phyloP scores from a whole-genome alignment of 2,888 invertebrate species.

The Chrysolina oricalcia region DNA sequence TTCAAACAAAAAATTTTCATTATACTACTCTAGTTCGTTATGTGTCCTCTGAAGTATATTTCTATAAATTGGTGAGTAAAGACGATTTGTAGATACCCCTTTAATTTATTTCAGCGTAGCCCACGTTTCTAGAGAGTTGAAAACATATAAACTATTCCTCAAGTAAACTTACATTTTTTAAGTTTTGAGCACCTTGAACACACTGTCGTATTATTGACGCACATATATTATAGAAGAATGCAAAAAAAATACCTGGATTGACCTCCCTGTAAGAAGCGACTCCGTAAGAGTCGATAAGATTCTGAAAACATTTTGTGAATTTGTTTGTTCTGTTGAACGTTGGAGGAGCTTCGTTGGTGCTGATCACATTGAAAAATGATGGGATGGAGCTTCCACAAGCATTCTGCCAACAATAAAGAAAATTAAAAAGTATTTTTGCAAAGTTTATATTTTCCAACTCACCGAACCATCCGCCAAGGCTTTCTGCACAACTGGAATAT shows the following conservation, averaged over 20 bases:
- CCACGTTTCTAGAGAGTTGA: no score
- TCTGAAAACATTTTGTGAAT: constrained; percentile 84
- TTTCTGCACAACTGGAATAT: constrained; percentile 82
- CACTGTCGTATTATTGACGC: no score
- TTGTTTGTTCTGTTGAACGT: constrained; percentile 84
- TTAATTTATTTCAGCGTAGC: no score
- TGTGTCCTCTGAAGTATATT: no score
- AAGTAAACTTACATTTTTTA: no score
- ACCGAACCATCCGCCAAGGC: constrained; percentile 89
- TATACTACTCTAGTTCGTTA: no score
- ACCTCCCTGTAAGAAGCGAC: constrained; percentile 84
- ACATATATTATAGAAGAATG: no score
- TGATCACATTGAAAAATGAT: constrained; percentile 82
- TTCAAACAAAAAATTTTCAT: no score
- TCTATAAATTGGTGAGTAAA: no score
- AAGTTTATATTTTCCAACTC: constrained; percentile 54
- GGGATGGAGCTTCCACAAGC: constrained; percentile 80
- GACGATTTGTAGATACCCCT: no score
- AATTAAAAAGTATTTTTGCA: neutral
- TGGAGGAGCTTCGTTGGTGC: constrained; percentile 78
- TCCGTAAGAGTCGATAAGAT: constrained; percentile 84
- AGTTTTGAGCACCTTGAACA: no score
- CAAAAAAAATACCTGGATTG: constrained; percentile 74
- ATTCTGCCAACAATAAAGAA: constrained; percentile 65
- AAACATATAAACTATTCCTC: no score